phyloP scores from a whole-genome alignment of 2,797 vertebrate species.

The Allobates femoralis region DNA sequence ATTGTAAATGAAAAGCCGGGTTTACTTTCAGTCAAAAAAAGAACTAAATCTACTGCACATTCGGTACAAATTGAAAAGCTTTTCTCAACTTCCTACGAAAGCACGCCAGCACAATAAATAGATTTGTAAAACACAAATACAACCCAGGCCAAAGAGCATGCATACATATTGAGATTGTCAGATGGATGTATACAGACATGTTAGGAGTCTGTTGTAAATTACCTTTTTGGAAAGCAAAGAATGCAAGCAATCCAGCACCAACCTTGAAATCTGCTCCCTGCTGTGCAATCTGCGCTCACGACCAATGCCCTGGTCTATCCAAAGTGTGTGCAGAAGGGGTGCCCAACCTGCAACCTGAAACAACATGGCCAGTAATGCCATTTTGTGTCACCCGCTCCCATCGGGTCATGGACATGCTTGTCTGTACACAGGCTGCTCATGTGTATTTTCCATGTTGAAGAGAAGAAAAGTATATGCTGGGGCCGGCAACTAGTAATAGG shows the following conservation, averaged over 20 bases:
- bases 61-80: constrained; percentile 37
- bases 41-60: constrained; percentile 8
- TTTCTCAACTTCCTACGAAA: constrained; percentile 5
- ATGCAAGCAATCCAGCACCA: background rate
- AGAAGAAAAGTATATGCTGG: too few relatives aligned
- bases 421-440: too few relatives aligned
- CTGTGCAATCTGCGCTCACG: background rate
- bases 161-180: constrained; percentile 51
- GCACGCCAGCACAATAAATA: constrained; percentile 47
- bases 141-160: constrained; percentile 16
- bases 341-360: too few relatives aligned
- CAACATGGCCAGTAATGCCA: too few relatives aligned
- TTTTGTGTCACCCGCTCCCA: too few relatives aligned
- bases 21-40: constrained; percentile 16
- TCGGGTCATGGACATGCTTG: too few relatives aligned
- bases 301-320: background rate
- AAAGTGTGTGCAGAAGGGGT: too few relatives aligned
- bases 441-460: too few relatives aligned
- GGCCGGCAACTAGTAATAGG: too few relatives aligned
- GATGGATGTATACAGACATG: constrained; percentile 53
- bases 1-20: constrained; percentile 17
- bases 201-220: constrained; percentile 41
- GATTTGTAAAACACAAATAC: constrained; percentile 53
- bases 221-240: constrained; percentile 42
- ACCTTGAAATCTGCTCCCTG: background rate